phyloP scores from a whole-genome alignment of 2,113 vertebrate species.

The Setophaga coronata region DNA sequence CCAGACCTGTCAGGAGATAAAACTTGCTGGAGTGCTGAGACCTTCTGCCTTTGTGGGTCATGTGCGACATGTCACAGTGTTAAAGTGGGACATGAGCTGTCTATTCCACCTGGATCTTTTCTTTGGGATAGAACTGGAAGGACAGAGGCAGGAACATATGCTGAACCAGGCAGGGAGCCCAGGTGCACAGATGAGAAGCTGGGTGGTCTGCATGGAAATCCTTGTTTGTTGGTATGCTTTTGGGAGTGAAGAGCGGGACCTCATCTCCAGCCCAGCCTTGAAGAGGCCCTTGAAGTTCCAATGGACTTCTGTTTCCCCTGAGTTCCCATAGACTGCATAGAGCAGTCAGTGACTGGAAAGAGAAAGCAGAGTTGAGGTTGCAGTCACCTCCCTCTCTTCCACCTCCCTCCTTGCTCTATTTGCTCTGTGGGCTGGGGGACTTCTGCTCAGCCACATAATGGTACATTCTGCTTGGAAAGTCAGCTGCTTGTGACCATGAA shows the following conservation, averaged over 20 bases:
- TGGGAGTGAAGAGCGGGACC: not conserved
- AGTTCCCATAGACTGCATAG: rapidly evolving
- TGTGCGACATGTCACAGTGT: not conserved
- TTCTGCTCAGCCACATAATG: not conserved
- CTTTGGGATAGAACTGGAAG: not conserved
- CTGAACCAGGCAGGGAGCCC: not conserved
- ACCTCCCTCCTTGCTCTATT: not conserved
- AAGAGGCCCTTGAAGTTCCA: not conserved
- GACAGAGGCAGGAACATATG: not conserved
- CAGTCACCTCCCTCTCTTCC: rapidly evolving
- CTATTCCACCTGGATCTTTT: not conserved
- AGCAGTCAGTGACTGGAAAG: not conserved
- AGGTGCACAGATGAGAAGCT: not conserved
- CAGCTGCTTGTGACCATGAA: not conserved
- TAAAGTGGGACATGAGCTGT: not conserved
- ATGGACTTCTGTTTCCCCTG: not conserved
- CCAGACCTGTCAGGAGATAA: not conserved
- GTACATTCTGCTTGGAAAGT: not conserved
- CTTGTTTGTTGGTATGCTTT: not conserved
- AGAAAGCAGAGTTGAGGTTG: not conserved
- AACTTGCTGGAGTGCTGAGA: not conserved
- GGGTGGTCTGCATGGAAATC: not conserved
- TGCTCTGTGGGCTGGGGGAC: not conserved
- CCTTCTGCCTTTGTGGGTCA: not conserved
- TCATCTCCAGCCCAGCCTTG: not conserved